phyloP scores from a whole-genome alignment of 2,113 vertebrate genomes.

The Ondatra zibethicus region DNA sequence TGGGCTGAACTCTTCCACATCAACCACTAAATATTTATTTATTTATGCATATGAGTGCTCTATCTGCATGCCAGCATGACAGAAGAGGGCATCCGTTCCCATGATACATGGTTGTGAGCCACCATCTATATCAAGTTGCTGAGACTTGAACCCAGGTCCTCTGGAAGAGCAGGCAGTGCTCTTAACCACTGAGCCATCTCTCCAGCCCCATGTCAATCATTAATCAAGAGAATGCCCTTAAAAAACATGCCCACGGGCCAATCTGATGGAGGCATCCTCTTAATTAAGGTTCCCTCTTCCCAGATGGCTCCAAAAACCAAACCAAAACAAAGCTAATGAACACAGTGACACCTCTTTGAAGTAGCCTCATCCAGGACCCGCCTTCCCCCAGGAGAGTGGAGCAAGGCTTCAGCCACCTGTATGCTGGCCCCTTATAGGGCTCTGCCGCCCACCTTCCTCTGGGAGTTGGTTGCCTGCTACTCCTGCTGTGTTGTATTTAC shows the following conservation, averaged over 20 bases:
- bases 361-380: background rate
- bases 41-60: too few relatives aligned
- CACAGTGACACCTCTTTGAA: background rate
- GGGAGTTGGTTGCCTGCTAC: background rate
- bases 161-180: too few relatives aligned
- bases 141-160: too few relatives aligned
- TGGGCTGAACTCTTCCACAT: background rate
- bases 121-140: too few relatives aligned
- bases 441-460: background rate
- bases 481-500: background rate
- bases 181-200: too few relatives aligned
- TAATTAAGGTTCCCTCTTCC: background rate
- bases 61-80: too few relatives aligned
- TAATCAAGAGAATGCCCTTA: background rate
- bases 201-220: background rate
- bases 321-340: background rate
- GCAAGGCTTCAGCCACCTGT: background rate
- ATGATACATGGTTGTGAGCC: too few relatives aligned
- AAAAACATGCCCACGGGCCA: background rate
- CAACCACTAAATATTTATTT: background rate
- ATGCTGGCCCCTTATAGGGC: too few relatives aligned
- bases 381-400: background rate
- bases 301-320: background rate
- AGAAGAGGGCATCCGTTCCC: too few relatives aligned
- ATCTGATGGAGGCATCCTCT: background rate